Evolutionary conservation across 2,888 invertebrate species (phyloP).

Genomic region (Dascillus cervinus): DNA sequence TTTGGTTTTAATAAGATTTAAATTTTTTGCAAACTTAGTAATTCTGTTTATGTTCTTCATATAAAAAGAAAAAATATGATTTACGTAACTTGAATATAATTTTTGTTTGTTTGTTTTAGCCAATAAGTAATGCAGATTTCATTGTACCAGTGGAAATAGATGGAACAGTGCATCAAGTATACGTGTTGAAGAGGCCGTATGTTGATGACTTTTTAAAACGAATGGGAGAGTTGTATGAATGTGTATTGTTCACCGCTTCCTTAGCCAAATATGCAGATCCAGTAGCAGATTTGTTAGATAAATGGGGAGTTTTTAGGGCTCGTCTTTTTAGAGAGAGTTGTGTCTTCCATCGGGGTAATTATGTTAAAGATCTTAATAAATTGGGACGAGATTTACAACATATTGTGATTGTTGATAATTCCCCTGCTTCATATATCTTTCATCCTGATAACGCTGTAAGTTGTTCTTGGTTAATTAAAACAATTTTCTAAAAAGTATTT

Average conservation of each 20-base stretch:
- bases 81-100: no score
- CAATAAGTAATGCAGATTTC: slow-evolving; percentile 99
- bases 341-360: slow-evolving; percentile 99
- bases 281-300: slow-evolving; percentile 94
- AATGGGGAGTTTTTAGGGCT: slow-evolving; percentile 93
- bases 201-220: slow-evolving; percentile 97
- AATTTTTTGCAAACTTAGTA: no score
- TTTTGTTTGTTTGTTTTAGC: slow-evolving; percentile 54
- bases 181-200: slow-evolving; percentile 97
- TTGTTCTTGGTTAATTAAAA: slow-evolving; percentile 29
- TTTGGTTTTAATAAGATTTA: no score
- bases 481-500: background rate
- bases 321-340: slow-evolving; percentile 99
- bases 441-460: slow-evolving; percentile 99
- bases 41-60: no score
- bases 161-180: slow-evolving; percentile 96
- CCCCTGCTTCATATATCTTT: slow-evolving; percentile 99
- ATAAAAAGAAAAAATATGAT: no score
- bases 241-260: slow-evolving; percentile 98
- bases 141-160: slow-evolving; percentile 99
- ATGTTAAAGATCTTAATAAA: slow-evolving; percentile 98
- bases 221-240: slow-evolving; percentile 98
- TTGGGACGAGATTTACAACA: slow-evolving; percentile 93
- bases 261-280: slow-evolving; percentile 99
- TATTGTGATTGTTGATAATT: slow-evolving; percentile 98